phyloP scores from a whole-genome alignment of 2,888 invertebrate genomes.

The Scrobipalpa costella region DNA sequence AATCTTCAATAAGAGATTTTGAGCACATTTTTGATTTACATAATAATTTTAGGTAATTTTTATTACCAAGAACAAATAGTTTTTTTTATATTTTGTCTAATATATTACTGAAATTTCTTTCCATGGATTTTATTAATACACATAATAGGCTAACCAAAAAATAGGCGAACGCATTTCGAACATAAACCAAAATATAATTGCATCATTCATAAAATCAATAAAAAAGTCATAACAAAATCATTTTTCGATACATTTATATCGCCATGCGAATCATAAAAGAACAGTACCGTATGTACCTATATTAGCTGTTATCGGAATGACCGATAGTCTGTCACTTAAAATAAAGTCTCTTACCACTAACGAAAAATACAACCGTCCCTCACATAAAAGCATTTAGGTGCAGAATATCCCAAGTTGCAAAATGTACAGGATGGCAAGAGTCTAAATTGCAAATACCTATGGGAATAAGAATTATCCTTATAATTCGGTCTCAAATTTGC shows the following conservation, averaged over 20 bases:
- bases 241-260: too few relatives aligned
- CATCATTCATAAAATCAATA: background rate
- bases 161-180: background rate
- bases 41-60: background rate
- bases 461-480: too few relatives aligned
- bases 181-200: background rate
- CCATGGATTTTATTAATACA: background rate
- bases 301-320: background rate
- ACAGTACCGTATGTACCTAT: background rate
- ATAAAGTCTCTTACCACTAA: background rate
- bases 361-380: background rate
- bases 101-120: conserved; percentile 13
- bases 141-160: background rate
- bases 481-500: too few relatives aligned
- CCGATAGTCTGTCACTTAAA: background rate
- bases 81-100: background rate
- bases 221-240: background rate
- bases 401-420: background rate
- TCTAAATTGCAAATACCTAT: background rate
- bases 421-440: background rate
- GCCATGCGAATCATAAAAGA: background rate
- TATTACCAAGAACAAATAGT: too few relatives aligned
- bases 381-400: background rate
- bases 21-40: background rate
- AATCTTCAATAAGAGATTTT: background rate